Percentiles rank a stretch among this genome's conserved stretches.
Evolutionary conservation across 2,888 invertebrate genomes (phyloP).

Genomic region (Acanthococcus lagerstroemiae): DNA sequence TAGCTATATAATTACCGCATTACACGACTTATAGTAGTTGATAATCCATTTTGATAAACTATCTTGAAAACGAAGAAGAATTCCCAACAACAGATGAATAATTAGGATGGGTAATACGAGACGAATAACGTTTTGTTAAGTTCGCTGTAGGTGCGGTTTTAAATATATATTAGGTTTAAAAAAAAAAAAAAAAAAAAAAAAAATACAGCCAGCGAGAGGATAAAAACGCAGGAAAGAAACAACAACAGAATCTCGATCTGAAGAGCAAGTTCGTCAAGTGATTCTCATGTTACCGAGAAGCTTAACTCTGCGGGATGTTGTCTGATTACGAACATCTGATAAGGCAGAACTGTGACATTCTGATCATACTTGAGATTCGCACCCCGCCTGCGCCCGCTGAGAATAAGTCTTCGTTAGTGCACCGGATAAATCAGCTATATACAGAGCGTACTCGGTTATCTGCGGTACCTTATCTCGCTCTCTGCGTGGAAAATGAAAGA

Average conservation of each 20-base stretch:
- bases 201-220: no score
- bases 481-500: constrained; percentile 7
- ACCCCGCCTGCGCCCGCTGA: background rate
- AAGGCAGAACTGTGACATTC: constrained; percentile 29
- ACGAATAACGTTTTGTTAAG: background rate
- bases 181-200: constrained; percentile 6
- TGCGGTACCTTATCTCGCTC: constrained; percentile 21
- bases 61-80: background rate
- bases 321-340: constrained; percentile 21
- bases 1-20: constrained; percentile 8
- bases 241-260: background rate
- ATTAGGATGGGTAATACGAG: constrained; percentile 18
- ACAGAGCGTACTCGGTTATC: no score
- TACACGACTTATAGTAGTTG: constrained; percentile 8
- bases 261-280: constrained; percentile 20
- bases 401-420: constrained; percentile 8
- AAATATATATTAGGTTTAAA: no score
- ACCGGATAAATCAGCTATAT: constrained; percentile 26
- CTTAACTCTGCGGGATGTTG: constrained; percentile 23
- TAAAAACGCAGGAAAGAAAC: no score
- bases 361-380: constrained; percentile 19
- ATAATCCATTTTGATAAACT: background rate
- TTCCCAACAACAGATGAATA: background rate
- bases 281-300: constrained; percentile 24
- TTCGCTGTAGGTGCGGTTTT: constrained; percentile 18